Evolutionary conservation across 2,113 vertebrate genomes (phyloP).

Genomic region (Pantherophis guttatus): DNA sequence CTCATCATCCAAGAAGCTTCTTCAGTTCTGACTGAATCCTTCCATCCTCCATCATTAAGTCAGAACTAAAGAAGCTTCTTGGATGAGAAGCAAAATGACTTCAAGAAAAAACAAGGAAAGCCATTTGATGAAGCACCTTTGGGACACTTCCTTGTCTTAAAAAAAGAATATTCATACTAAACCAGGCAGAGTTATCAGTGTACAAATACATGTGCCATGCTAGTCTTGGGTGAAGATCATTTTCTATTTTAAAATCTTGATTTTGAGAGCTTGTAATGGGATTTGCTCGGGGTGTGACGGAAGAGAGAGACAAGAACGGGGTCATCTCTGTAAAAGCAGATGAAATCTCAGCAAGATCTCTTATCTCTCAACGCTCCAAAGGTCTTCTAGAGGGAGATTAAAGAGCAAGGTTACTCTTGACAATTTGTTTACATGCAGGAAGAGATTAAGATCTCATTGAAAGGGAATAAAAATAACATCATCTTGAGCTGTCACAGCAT

Average conservation of each 20-base stretch:
- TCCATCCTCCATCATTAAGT: background rate
- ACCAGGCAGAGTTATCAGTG: background rate
- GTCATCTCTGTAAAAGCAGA: slow-evolving; percentile 65
- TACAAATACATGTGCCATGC: background rate
- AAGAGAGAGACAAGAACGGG: slow-evolving; percentile 56
- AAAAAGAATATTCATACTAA: background rate
- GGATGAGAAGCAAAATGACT: background rate
- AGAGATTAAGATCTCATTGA: slow-evolving; percentile 87
- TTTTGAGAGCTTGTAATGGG: slow-evolving; percentile 48
- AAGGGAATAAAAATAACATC: slow-evolving; percentile 85
- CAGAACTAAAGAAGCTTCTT: background rate
- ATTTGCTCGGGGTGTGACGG: background rate
- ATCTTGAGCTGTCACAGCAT: slow-evolving; percentile 91
- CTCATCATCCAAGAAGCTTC: background rate
- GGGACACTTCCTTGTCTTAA: background rate
- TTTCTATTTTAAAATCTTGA: slow-evolving; percentile 62
- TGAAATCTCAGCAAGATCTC: slow-evolving; percentile 76
- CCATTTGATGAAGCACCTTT: background rate
- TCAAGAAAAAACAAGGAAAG: background rate
- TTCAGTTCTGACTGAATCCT: background rate
- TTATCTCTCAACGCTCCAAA: slow-evolving; percentile 78
- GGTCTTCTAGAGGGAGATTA: slow-evolving; percentile 78
- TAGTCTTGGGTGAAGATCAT: background rate
- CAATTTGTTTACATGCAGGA: slow-evolving; percentile 84
- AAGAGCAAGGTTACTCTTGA: slow-evolving; percentile 82